Base-by-base conservation (phyloP, 2,888 invertebrate genomes). In the Eristalinus aeneus region DNA sequence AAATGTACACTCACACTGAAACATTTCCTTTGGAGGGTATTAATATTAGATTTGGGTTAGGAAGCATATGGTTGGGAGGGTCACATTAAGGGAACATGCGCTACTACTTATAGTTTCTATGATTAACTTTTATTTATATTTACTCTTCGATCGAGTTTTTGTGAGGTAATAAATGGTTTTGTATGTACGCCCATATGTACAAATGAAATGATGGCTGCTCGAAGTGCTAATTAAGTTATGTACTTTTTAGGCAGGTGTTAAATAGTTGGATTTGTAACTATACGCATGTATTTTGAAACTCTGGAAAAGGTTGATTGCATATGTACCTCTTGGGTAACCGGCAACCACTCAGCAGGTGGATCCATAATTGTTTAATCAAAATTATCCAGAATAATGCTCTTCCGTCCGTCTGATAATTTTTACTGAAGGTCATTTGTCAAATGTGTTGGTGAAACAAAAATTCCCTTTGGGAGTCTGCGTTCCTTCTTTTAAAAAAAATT, bases 61-160 rank as follows among this genome's bases (percentile, higher is more conserved):
- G 22, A 58, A 69, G 58, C 69, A 69, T 69, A 69, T 69, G 67
- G 39, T 63, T 20, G 20, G 31, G n/a, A 20, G 32, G 31, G 63
- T 16, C 22, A 31, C 16, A 34, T 31, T 27, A 8, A 20, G 32
- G 23, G 60, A 60, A 60, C 68, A 76, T 76, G 76, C 76, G 76
- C 76, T 54, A 4, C 16, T 53, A 67, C 67, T 46, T 46, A 65
- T 67, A 67, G 56, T 67, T 75, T 67, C 74, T 67, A 75, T 67
- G 58, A 67, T 67, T 75, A 46, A 67, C 67, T 39, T 27, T 32
- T 11, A 75, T 46, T 46, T 46, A 67, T 20, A 31, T 60, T 75
- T 32, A 67, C 58, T 75, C 22, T 46, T n/a, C 39, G 39, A 65
- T 74, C 36, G 27, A 58, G 54, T 65, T 22, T 65, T n/a, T 46